A percentile compares a stretch with the other conserved stretches of the same genome.
Evolutionary conservation across 2,888 invertebrate species (phyloP).

Genomic region (Lithophane leautieri): DNA sequence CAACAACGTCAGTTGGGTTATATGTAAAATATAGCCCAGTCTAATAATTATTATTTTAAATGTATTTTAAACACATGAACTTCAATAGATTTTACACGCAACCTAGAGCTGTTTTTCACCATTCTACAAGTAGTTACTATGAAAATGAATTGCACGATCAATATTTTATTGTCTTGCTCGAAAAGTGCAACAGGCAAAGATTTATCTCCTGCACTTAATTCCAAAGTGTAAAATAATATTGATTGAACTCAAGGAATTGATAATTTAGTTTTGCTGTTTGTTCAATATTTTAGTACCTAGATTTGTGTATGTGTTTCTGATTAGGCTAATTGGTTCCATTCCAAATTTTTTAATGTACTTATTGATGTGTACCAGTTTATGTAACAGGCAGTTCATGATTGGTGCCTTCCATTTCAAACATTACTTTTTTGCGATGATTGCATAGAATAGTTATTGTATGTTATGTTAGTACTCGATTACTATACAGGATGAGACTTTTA

Average conservation of each 20-base stretch:
- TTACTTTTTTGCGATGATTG: neutral
- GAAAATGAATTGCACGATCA: neutral
- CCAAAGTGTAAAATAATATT: neutral
- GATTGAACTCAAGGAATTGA: conserved; percentile 19
- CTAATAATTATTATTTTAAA: neutral
- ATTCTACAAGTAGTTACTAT: neutral
- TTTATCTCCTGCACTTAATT: conserved; percentile 17
- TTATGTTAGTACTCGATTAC: conserved; percentile 11
- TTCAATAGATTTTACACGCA: conserved; percentile 8
- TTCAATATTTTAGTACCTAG: neutral
- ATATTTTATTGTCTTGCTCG: conserved; percentile 11
- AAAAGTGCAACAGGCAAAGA: neutral
- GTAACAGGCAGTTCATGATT: conserved; percentile 9
- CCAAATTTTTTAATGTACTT: conserved; percentile 31
- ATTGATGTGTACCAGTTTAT: conserved; percentile 19
- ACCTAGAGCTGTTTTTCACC: conserved; percentile 12
- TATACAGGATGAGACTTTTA: neutral
- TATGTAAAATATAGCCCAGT: conserved; percentile 38
- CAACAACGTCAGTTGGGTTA: conserved; percentile 79
- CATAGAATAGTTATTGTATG: neutral
- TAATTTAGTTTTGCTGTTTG: neutral
- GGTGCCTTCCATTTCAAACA: conserved; percentile 13
- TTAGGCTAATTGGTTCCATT: conserved; percentile 21
- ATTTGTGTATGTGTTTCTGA: conserved; percentile 18
- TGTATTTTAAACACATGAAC: conserved; percentile 18